Percentiles rank a stretch among this genome's conserved stretches.
Evolutionary conservation across 2,113 vertebrate species (phyloP).

Genomic region (Columba livia): DNA sequence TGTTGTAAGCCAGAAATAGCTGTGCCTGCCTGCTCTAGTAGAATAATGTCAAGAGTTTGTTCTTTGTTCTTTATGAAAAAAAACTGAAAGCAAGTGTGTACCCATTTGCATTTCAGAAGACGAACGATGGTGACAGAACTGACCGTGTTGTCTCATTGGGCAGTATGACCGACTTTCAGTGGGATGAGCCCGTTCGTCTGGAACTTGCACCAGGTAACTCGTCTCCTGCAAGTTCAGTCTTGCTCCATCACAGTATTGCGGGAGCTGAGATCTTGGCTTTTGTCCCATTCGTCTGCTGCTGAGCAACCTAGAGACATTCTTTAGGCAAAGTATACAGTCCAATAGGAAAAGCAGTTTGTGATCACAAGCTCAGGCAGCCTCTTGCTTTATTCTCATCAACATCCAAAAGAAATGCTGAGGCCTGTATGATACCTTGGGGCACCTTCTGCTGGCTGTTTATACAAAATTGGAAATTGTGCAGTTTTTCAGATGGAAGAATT

Average conservation of each 20-base stretch:
- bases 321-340: neutral
- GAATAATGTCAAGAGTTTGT: neutral
- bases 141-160: neutral
- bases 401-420: too few relatives aligned
- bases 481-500: neutral
- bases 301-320: too few relatives aligned
- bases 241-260: neutral
- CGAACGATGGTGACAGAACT: too few relatives aligned
- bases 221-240: neutral
- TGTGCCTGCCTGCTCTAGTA: neutral
- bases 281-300: too few relatives aligned
- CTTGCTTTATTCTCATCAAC: too few relatives aligned
- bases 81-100: too few relatives aligned
- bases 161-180: neutral
- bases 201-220: neutral
- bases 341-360: neutral
- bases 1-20: neutral
- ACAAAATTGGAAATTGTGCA: too few relatives aligned
- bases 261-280: neutral
- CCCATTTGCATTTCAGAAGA: too few relatives aligned
- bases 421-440: too few relatives aligned
- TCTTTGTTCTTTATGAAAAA: neutral
- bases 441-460: too few relatives aligned
- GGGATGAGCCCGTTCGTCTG: neutral
- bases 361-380: too few relatives aligned